phyloP scores from a whole-genome alignment of 2,888 invertebrate species.

The Drosophila percnosoma region DNA sequence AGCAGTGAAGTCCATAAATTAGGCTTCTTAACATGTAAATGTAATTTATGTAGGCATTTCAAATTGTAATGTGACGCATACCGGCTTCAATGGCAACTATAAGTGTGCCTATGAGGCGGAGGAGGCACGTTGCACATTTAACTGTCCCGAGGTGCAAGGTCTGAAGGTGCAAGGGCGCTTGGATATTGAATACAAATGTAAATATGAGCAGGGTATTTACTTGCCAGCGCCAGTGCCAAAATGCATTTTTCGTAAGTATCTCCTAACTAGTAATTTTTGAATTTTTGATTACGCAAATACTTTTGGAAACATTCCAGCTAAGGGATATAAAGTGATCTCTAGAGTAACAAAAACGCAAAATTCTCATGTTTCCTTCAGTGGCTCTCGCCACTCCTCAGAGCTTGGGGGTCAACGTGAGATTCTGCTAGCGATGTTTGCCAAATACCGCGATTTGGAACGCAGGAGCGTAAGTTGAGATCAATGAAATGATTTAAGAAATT shows the following conservation, averaged over 20 bases:
- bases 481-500: background rate
- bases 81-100: constrained; percentile 91
- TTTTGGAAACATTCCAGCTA: constrained; percentile 40
- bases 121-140: constrained; percentile 88
- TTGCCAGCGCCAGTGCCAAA: constrained; percentile 90
- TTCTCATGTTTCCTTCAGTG: constrained; percentile 51
- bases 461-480: constrained; percentile 64
- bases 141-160: constrained; percentile 87
- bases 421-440: constrained; percentile 70
- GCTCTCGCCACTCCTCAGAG: constrained; percentile 47
- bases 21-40: background rate
- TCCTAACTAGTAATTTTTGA: background rate
- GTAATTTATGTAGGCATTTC: constrained; percentile 85
- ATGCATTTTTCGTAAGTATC: constrained; percentile 88
- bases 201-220: constrained; percentile 88
- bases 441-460: constrained; percentile 70
- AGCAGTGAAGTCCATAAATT: background rate
- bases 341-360: constrained; percentile 29
- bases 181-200: constrained; percentile 88
- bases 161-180: constrained; percentile 87
- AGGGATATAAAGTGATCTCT: constrained; percentile 62
- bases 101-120: constrained; percentile 88
- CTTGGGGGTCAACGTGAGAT: constrained; percentile 69
- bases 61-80: constrained; percentile 85
- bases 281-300: background rate